Conservation (phyloP, 2,113 vertebrate genomes). For the Vireo altiloquus region DNA sequence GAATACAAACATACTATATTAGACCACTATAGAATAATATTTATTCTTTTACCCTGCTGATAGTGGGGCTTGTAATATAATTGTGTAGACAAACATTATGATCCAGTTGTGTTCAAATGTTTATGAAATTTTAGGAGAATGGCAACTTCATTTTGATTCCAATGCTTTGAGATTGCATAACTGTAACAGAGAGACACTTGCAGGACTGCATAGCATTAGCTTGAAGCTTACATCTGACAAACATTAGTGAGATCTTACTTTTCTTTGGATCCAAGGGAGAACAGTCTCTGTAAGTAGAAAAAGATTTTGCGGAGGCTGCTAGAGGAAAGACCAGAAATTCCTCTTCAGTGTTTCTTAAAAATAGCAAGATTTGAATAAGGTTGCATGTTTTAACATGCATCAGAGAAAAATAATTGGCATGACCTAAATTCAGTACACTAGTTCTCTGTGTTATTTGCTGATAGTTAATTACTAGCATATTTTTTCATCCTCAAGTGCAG, state of each 20-base stretch:
- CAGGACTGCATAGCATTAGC: background rate
- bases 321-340: slow-evolving; percentile 59
- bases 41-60: background rate
- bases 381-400: background rate
- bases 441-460: background rate
- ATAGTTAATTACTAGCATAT: background rate
- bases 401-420: background rate
- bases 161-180: background rate
- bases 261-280: slow-evolving; percentile 22
- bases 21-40: background rate
- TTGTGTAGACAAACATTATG: background rate
- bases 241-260: slow-evolving; percentile 24
- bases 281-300: slow-evolving; percentile 23
- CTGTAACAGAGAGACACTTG: background rate
- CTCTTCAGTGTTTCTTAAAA: slow-evolving; percentile 51
- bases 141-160: background rate
- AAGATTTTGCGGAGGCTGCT: slow-evolving; percentile 35
- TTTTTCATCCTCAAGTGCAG: background rate
- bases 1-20: background rate
- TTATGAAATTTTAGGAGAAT: background rate
- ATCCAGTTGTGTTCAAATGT: background rate
- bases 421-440: background rate
- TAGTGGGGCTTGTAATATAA: background rate
- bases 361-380: slow-evolving; percentile 1
- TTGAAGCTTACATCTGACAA: slow-evolving; percentile 15